phyloP scores from a whole-genome alignment of 2,797 vertebrate species.

The Lutjanus argentimaculatus region DNA sequence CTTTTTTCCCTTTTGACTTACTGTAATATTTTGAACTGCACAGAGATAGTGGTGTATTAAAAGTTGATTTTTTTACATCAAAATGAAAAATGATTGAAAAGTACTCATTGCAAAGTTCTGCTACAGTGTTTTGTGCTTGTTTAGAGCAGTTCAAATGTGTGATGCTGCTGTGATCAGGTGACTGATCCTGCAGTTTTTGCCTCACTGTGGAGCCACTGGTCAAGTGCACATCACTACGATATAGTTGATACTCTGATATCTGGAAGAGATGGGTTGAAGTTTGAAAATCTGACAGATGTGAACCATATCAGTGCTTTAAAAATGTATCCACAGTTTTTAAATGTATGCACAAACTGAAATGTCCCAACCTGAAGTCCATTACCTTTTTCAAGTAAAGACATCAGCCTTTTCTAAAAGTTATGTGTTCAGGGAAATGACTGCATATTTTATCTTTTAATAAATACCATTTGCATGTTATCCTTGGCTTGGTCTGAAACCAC shows the following conservation, averaged over 20 bases:
- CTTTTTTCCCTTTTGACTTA: slow-evolving; percentile 61
- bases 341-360: slow-evolving; percentile 36
- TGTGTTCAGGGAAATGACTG: slow-evolving; percentile 56
- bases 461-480: slow-evolving; percentile 60
- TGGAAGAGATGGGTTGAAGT: background rate
- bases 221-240: background rate
- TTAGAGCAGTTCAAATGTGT: slow-evolving; percentile 48
- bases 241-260: background rate
- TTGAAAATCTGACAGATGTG: background rate
- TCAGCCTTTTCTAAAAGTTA: slow-evolving; percentile 36
- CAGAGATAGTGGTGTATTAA: slow-evolving; percentile 62
- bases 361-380: slow-evolving; percentile 7
- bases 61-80: slow-evolving; percentile 58
- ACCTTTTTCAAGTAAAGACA: slow-evolving; percentile 20
- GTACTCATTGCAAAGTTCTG: slow-evolving; percentile 39
- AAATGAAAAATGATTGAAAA: slow-evolving; percentile 49
- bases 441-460: slow-evolving; percentile 72
- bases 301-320: slow-evolving; percentile 23
- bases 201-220: slow-evolving; percentile 34
- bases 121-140: slow-evolving; percentile 56
- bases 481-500: slow-evolving; percentile 49
- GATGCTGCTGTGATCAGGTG: slow-evolving; percentile 5
- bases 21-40: slow-evolving; percentile 74
- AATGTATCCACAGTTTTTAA: slow-evolving; percentile 21
- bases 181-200: slow-evolving; percentile 18